Evolutionary conservation across 1,140 invertebrate genomes (phyloP), one percentile per base, ranked within the genome.

Genomic region (Drosophila carrolli): DNA sequence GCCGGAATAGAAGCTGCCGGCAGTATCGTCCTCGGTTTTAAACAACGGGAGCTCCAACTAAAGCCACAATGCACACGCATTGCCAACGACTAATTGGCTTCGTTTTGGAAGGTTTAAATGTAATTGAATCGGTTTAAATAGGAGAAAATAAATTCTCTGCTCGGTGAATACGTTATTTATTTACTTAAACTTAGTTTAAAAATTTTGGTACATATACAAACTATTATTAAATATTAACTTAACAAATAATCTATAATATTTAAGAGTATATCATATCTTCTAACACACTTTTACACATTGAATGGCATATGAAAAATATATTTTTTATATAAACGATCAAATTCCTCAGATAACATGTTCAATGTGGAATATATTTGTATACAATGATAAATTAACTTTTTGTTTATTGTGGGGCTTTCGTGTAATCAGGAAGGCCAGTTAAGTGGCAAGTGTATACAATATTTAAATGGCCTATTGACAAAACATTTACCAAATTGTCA

Each of bases 401-500:
- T 19, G 47, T 54, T 37, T 53, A 38, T 23, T 19, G 19, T 19
- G 19, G 19, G 19, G 19, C 19, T 61, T 47, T 62, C 19, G 32
- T 16, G 47, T 47, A 35, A 70, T 67, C 48, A 27, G 35, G 32
- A 70, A 38, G 14, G 27, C 40, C 66, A 56, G 40, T 68, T 47
- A 32, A 51, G 43, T 71, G 37, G 43, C 29, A 37, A 44, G 23
- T 16, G 27, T 14, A 37, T 72, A 51, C n/a, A 37, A 46, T 50
- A 60, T 60, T 53, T 72, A 46, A 51, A 40, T 72, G 67, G 40
- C 27, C 46, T 60, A 73, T 73, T 73, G 70, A 60, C 70, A 73
- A 43, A 29, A 40, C 38, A 16, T 72, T 72, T 72, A 40, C 54
- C 29, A 23, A 79, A 74, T 79, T 75, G 81, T 71, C 48, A 84